Percentiles rank a stretch among this genome's conserved stretches.
Evolutionary conservation across 2,888 invertebrate genomes (phyloP).

Genomic region (Amblyjoppa fuscipennis): DNA sequence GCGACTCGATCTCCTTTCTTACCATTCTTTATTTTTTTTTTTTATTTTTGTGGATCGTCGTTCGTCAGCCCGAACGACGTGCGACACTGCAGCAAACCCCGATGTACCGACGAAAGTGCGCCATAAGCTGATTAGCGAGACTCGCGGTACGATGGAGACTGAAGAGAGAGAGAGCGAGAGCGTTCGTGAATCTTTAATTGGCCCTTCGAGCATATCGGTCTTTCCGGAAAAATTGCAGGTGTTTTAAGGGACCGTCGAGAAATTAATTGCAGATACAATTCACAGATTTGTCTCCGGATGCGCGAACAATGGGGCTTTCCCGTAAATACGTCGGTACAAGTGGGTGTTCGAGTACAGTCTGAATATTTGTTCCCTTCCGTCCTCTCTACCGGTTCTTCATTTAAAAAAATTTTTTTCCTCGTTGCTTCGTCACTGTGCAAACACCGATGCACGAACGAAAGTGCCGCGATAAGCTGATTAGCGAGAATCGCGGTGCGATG

Average conservation of each 20-base stretch:
- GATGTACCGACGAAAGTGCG: too few species aligned
- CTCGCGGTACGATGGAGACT: not conserved
- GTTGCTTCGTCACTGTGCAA: too few species aligned
- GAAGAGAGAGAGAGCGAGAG: not conserved
- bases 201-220: not conserved
- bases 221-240: not conserved
- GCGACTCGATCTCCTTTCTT: constrained; percentile 36
- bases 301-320: not conserved
- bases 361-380: too few species aligned
- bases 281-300: not conserved
- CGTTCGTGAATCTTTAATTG: not conserved
- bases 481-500: too few species aligned
- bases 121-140: too few species aligned
- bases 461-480: too few species aligned
- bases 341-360: too few species aligned
- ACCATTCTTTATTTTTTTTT: constrained; percentile 2
- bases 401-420: too few species aligned
- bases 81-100: too few species aligned
- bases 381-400: too few species aligned
- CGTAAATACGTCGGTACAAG: too few species aligned
- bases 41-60: constrained; percentile 12
- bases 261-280: not conserved
- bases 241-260: not conserved
- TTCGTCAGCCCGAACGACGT: not conserved
- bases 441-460: too few species aligned